Evolutionary conservation across 92 coral and sea anemone species (phyloP), one percentile per base, ranked within the genome.

Genomic region (Paragorgia papillata): DNA sequence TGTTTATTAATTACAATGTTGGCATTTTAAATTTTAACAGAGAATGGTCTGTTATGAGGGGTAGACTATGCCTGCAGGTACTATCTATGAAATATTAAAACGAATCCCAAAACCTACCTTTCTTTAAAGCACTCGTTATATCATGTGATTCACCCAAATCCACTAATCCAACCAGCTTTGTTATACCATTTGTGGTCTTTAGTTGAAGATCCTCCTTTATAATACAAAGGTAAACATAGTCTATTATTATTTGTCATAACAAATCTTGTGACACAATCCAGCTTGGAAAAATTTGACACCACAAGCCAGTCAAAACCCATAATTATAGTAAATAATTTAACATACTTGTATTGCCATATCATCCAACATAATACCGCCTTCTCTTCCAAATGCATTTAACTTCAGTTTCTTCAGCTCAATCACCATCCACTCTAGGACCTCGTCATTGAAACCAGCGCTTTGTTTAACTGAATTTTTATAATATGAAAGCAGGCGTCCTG

Each of bases 401-500:
- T 37, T 65, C 44, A 65, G 30, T 65, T 65, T 65, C 9, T 65
- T 44, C 37, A 43, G 49, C 37, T 65, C 73, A 35, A 32, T 40
- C n/a, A 37, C 30, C 73, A 65, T 17, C 73, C 73, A 65, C 44
- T 65, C 29, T 32, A 40, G 7, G n/a, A 66, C 57, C 2, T 40
- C 73, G 19, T 65, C 54, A 37, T 65, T 65, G 4, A 65, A 35
- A 12, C 54, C 73, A 1, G 73, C 49, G 18, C 39, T 65, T 37
- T 37, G 73, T 8, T 53, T 19, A 13, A 65, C 73, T 32, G 73
- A 65, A 65, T 65, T 65, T 33, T 65, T 65, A 17, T 65, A 65
- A 26, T 34, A 18, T 14, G 73, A 65, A 17, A 65, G 68, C 40
- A 78, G 74, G 57, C 82, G 27, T 19, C 82, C 74, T 17, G 82